Base-by-base conservation (phyloP, 1,140 invertebrate genomes). In the Ips typographus region DNA sequence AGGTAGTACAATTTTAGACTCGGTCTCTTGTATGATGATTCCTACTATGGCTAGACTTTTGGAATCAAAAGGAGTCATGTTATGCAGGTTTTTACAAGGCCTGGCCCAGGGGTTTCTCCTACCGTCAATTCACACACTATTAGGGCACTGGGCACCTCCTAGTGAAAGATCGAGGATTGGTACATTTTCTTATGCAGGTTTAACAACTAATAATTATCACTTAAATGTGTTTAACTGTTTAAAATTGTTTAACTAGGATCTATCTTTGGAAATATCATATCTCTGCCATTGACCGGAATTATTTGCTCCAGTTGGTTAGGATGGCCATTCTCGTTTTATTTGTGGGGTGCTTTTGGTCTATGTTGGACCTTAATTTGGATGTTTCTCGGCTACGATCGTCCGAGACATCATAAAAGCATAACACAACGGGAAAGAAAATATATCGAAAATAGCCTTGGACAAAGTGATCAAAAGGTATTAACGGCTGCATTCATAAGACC, bases 251-350 rank as follows among this genome's bases (percentile, higher is more conserved):
- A 70, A 71, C 3, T 73, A 85, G 89, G 89, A 1, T 82, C 84
- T 0, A 85, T 90, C 73, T 86, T 92, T 68, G 91, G 92, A 4
- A 88, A 89, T 7, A 87, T 94, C 2, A 77, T 92, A 1, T 84
- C 88, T 5, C 84, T 93, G 79, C 87, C 90, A 1, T 78, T 90
- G 40, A 88, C 86, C 49, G 92, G 92, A 0, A 64, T 84, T 5
- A 77, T 94, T 1, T 86, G 90, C 1, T 84, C 82, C 3, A 88
- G 88, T 0, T 69, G 69, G 61, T 70, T 85, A 3, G 92, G 92
- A 0, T 94, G 92, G 92, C 90, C 90, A 0, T 84, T 87, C 38
- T 87, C 91, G 5, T 94, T 93, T 77, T 94, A 94, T 74, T 77
- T 88, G 91, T 75, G 59, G 51, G 73, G 72, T 67, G 82, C 75